A percentile compares a stretch with the other conserved stretches of the same genome.
phyloP scores from a whole-genome alignment of 1,140 invertebrate species.

The Stenopsyche tienmushanensis region DNA sequence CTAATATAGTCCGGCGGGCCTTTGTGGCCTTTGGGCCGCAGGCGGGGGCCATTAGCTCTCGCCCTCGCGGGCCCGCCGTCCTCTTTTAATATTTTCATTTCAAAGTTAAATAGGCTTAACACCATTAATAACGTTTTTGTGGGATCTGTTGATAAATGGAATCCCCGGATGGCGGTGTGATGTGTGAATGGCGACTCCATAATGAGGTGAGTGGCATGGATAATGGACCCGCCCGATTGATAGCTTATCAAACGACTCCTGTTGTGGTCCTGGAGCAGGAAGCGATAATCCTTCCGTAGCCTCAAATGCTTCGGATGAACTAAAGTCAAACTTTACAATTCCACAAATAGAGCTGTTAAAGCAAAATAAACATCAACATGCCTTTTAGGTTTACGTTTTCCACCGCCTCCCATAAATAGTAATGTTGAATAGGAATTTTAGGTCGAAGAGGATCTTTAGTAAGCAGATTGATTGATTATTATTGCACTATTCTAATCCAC shows the following conservation, averaged over 20 bases:
- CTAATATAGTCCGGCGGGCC: constrained; percentile 39
- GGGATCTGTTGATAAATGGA: constrained; percentile 29
- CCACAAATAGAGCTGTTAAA: not conserved
- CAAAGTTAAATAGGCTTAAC: constrained; percentile 27
- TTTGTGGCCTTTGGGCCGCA: constrained; percentile 22
- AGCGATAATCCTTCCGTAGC: not conserved
- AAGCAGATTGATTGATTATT: too few relatives aligned
- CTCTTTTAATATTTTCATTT: constrained; percentile 35
- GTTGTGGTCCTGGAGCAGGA: not conserved
- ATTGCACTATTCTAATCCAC: too few relatives aligned
- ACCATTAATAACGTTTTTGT: constrained; percentile 34
- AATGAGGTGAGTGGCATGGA: constrained; percentile 8
- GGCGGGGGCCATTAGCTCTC: constrained; percentile 19
- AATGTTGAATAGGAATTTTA: too few relatives aligned
- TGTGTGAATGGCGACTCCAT: constrained; percentile 8
- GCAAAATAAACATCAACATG: too few relatives aligned
- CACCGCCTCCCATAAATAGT: too few relatives aligned
- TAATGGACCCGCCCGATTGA: not conserved
- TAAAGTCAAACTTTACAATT: too few relatives aligned
- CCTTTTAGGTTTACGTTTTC: too few relatives aligned
- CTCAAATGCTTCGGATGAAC: not conserved
- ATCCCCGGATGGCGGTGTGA: not conserved
- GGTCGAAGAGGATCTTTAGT: too few relatives aligned
- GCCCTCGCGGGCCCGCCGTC: not conserved
- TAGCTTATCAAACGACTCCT: not conserved